Evolutionary conservation across 2,888 invertebrate species (phyloP).

Genomic region (Mythimna albipuncta): DNA sequence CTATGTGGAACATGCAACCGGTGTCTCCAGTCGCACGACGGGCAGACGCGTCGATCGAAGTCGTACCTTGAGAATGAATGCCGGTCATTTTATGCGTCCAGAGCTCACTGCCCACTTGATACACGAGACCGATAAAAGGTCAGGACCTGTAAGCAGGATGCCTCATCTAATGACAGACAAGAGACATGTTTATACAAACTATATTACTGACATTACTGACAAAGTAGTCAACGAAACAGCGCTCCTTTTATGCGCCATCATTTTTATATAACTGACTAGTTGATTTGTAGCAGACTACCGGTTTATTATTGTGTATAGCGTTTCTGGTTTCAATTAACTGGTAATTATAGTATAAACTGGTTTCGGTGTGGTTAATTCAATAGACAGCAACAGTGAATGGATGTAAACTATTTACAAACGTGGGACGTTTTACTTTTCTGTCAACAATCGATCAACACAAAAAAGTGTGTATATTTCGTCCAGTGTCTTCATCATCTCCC

Average conservation of each 20-base stretch:
- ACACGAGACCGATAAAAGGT: conserved; percentile 81
- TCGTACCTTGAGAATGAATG: conserved; percentile 68
- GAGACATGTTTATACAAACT: conserved; percentile 74
- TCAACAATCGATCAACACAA: no score
- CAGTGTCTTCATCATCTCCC: no score
- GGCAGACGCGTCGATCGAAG: conserved; percentile 34
- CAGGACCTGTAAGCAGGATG: conserved; percentile 81
- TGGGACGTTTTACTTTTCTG: no score
- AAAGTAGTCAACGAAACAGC: conserved; percentile 58
- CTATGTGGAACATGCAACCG: conserved; percentile 28
- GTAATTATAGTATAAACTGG: conserved; percentile 31
- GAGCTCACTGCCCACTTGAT: conserved; percentile 76
- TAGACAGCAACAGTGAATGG: neutral
- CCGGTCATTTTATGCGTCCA: conserved; percentile 76
- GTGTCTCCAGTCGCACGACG: conserved; percentile 35
- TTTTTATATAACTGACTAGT: conserved; percentile 29
- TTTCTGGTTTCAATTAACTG: conserved; percentile 40
- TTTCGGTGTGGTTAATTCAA: conserved; percentile 22
- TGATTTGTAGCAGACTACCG: conserved; percentile 22
- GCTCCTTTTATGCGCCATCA: conserved; percentile 47
- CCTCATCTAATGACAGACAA: conserved; percentile 77
- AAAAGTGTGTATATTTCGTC: no score
- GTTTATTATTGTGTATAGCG: conserved; percentile 53
- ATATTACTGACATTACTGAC: conserved; percentile 60
- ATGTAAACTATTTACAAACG: neutral